phyloP scores from a whole-genome alignment of 2,113 vertebrate genomes.

The Calonectris borealis region DNA sequence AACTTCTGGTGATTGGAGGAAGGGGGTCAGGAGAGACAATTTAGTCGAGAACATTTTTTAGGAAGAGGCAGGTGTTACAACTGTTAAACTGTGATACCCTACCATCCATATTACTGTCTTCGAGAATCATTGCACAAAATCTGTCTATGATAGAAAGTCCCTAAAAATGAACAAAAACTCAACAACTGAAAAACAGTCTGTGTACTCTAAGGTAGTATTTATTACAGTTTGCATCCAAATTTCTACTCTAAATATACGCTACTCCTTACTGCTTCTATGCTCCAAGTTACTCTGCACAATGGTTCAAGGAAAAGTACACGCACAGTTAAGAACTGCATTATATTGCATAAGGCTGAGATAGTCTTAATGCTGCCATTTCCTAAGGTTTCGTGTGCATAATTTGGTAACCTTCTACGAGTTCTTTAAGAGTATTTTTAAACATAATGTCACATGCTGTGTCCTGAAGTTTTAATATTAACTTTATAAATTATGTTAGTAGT shows the following conservation, averaged over 20 bases:
- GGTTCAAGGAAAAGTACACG: not conserved
- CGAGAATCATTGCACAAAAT: not conserved
- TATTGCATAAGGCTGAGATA: not conserved
- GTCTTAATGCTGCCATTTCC: not conserved
- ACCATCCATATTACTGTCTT: not conserved
- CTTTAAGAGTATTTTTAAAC: not conserved
- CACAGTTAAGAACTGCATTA: not conserved
- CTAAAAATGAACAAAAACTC: not conserved
- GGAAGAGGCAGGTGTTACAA: not conserved
- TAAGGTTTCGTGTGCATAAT: not conserved
- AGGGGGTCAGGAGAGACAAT: not conserved
- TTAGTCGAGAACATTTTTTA: not conserved
- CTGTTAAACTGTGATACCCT: not conserved
- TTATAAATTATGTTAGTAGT: not conserved
- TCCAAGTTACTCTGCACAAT: not conserved
- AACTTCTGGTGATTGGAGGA: not conserved
- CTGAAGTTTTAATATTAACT: not conserved
- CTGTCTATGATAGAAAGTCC: not conserved
- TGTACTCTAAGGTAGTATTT: not conserved
- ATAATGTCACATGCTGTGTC: not conserved
- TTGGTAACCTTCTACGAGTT: not conserved
- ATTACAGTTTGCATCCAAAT: not conserved
- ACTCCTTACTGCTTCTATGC: not conserved
- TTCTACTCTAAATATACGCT: not conserved
- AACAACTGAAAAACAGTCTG: not conserved